Evolutionary conservation across 2,113 vertebrate species (phyloP), one percentile per base, ranked within the genome.

Genomic region (Cyrtonyx montezumae): DNA sequence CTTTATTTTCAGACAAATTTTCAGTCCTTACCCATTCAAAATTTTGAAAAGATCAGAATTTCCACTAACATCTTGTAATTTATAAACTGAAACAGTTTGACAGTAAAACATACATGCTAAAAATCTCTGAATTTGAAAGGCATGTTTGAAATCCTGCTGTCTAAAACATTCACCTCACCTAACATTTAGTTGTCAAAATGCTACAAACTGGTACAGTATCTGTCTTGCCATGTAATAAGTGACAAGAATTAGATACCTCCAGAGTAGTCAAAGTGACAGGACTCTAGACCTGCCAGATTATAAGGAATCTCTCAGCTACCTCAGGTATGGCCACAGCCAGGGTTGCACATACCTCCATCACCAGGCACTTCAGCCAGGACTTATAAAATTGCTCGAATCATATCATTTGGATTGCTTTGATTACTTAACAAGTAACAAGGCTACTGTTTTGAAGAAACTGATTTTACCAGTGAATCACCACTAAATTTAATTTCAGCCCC

Each of bases 291-390:
- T 48, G 30, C 22, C 13, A 36, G 66, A 4, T 11, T 28, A 43
- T 32, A 49, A 69, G 0, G 0, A 82, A 42, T 28, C 9, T 58
- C 48, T 69, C 79, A 65, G 43, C 10, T 43, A 8, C 63, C 46
- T 36, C 2, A 1, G 17, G 4, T 62, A 4, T 1, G 4, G 30
- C 25, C 32, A 15, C 40, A 58, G 25, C 40, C 37, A 32, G 30
- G 28, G 22, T 65, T 68, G 23, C 17, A 13, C 17, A 5, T 20
- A 40, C 2, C 20, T 2, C 26, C 73, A 61, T 4, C 63, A 61
- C 56, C 43, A 69, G 43, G 22, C 8, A 84, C n/a, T 19, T 42
- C 1, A 0, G 6, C 10, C n/a, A 4, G 3, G 14, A 42, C 34
- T 87, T 14, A 28, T 7, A 81, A 84, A 61, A 4, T 4, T 0